phyloP scores from a whole-genome alignment of 1,140 invertebrate species.

The Notospermus geniculatus region DNA sequence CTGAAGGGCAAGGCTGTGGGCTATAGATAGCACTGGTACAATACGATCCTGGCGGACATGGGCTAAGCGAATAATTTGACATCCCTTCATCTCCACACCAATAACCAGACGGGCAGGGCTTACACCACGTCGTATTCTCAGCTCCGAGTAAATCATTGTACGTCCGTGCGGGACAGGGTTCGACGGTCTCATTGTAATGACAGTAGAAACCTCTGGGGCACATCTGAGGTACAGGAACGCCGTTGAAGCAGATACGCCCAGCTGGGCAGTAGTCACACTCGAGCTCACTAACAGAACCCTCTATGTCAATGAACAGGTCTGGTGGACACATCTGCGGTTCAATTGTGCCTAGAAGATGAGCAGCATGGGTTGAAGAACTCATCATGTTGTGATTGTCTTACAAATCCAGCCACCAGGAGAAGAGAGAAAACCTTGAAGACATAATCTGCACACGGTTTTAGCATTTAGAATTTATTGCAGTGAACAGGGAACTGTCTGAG shows the following conservation, averaged over 20 bases:
- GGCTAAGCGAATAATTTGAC: conserved; percentile 38
- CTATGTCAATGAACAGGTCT: conserved; percentile 38
- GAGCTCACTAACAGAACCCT: conserved; percentile 31
- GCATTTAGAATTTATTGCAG: too few species aligned
- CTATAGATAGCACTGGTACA: conserved; percentile 37
- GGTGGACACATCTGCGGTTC: conserved; percentile 32
- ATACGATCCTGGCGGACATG: conserved; percentile 44
- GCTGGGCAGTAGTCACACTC: conserved; percentile 47
- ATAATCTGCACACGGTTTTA: too few species aligned
- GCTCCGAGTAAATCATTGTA: conserved; percentile 43
- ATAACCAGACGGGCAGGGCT: conserved; percentile 44
- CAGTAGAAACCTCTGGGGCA: conserved; percentile 46
- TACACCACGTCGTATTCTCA: conserved; percentile 36
- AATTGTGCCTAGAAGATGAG: conserved; percentile 16
- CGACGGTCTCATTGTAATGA: conserved; percentile 18
- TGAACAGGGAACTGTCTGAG: too few species aligned
- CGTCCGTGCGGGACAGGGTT: conserved; percentile 34
- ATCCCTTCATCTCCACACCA: conserved; percentile 39
- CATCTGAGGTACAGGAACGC: conserved; percentile 40
- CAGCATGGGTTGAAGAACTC: too few species aligned
- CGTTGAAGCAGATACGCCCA: conserved; percentile 41
- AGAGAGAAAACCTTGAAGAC: too few species aligned
- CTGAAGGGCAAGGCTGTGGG: conserved; percentile 38
- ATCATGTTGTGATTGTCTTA: too few species aligned
- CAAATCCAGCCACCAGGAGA: too few species aligned